Evolutionary conservation across 2,797 vertebrate genomes (phyloP).

Genomic region (Chiloscyllium punctatum): DNA sequence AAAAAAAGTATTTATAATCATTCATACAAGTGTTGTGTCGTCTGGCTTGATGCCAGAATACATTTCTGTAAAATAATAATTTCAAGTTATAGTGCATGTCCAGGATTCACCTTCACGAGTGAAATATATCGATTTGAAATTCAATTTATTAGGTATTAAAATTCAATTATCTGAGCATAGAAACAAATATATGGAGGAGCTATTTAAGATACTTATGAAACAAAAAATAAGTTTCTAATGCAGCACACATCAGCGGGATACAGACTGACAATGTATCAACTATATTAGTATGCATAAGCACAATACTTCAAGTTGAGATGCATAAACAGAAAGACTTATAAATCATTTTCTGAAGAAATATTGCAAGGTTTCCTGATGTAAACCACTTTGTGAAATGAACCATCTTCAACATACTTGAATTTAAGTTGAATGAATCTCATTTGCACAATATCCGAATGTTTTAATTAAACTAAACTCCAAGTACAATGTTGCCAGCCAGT

Average conservation of each 20-base stretch:
- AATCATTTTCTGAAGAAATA: background rate
- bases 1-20: background rate
- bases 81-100: background rate
- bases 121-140: background rate
- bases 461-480: background rate
- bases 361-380: background rate
- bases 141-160: background rate
- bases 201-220: background rate
- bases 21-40: background rate
- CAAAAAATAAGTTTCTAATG: background rate
- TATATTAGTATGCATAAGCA: background rate
- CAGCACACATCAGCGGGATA: background rate
- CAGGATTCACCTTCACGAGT: background rate
- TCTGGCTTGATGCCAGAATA: background rate
- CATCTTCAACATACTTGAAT: background rate
- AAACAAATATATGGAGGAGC: background rate
- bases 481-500: background rate
- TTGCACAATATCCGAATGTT: background rate
- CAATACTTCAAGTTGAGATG: background rate
- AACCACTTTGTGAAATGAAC: conserved; percentile 6
- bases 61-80: background rate
- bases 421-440: conserved; percentile 19
- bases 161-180: background rate
- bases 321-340: background rate
- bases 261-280: background rate